Base-by-base conservation (phyloP, 2,888 invertebrate species). In the Tetrapedia diversipes region DNA sequence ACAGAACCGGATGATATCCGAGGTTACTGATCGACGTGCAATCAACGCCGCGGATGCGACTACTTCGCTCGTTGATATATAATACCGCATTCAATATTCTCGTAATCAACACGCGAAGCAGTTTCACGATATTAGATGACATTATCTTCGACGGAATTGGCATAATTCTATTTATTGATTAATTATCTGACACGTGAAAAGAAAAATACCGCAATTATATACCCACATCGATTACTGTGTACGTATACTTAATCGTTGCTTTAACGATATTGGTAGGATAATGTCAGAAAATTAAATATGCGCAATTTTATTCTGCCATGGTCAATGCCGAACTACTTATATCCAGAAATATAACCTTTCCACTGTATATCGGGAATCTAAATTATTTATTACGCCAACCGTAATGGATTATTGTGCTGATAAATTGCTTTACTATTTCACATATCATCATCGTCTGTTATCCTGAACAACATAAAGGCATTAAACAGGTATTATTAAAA, bases 11-110 rank as follows among this genome's bases (percentile, higher is more conserved):
- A 39, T n/a, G 54, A 60, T 59, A 47, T 63, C 47, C 43, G 49
- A 34, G 51, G 43, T 11, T 11, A 29, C 29, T 59, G 19, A 45
- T 47, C 54, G 39, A 39, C 24, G 22, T 54, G 32, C 49, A 64
- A 51, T 49, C 39, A 29, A 57, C 59, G 61, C 61, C 45, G 53
- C 59, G 53, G 63, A 76, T 11, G 53, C 41, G 54, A 65, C 60
- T 10, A 2, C 19, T 43, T 11, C 0, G 14, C 0, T n/a, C 19
- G 43, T 43, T 19, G 7, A 43, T 1, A n/a, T n/a, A n/a, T n/a
- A 6, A 1, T 45, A 45, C 19, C 19, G 19, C 45, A 22, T 45
- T 22, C 19, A 8, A 45, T 4, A 54, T 11, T 37, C 54, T 22
- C 27, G 2, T 22, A n/a, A 49, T 61, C 54, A 11, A 34, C 22